phyloP scores from a whole-genome alignment of 2,113 vertebrate species.

The Triplophysa dalaica region DNA sequence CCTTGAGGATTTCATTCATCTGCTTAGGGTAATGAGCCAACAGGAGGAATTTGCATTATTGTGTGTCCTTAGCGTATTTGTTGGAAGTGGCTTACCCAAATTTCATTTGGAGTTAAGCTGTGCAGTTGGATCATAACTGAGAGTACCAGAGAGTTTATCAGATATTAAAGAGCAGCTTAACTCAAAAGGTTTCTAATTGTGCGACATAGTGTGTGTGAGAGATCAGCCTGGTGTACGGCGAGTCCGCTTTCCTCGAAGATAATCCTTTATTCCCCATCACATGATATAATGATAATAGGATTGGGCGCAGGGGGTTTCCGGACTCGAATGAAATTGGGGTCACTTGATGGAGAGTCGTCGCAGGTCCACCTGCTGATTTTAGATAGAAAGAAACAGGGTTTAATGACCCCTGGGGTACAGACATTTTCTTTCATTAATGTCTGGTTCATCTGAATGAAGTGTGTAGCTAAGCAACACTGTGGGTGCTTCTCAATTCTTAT shows the following conservation, averaged over 20 bases:
- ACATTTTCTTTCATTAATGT: background rate
- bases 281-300: conserved; percentile 53
- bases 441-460: background rate
- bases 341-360: background rate
- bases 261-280: conserved; percentile 46
- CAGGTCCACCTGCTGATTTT: conserved; percentile 4
- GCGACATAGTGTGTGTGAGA: background rate
- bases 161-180: background rate
- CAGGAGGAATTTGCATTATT: conserved; percentile 15
- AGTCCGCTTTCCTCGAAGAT: conserved; percentile 1
- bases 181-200: conserved; percentile 16
- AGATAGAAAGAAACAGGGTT: background rate
- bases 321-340: background rate
- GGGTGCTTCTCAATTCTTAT: no score
- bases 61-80: background rate
- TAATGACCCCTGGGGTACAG: background rate
- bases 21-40: background rate
- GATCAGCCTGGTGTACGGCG: background rate
- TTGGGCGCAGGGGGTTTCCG: conserved; percentile 40
- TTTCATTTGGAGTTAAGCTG: conserved; percentile 1
- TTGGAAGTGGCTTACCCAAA: background rate
- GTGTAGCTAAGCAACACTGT: background rate
- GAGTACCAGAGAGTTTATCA: background rate
- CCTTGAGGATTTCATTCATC: background rate
- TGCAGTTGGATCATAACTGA: conserved; percentile 14